Base-by-base conservation (phyloP, 2,888 invertebrate genomes). In the Heteromurus nitidus region DNA sequence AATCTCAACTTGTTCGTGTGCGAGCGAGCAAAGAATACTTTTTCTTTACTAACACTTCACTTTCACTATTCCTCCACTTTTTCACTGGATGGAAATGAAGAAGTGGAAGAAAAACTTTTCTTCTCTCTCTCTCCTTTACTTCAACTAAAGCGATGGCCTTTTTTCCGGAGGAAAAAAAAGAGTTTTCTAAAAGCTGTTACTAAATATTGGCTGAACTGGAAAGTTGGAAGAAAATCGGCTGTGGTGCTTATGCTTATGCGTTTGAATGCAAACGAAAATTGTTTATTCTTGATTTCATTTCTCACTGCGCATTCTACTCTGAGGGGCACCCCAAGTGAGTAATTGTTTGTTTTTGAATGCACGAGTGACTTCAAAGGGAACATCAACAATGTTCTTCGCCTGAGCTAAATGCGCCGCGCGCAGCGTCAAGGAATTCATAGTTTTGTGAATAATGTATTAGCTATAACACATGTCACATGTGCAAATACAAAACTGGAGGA, bases 1-100 rank as follows among this genome's bases (percentile, higher is more conserved):
- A 55, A 42, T 64, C 42, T 53, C 62, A 64, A 70, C 70, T 68
- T 58, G 55, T 28, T 60, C 69, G 18, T 26, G 62, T 74, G 18
- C 42, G 53, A 47, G 31, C n/a, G n/a, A n/a, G n/a, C n/a, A 36
- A 62, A 31, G 31, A 31, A 62, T 62, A 30, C 31, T 31, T 20
- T 62, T 62, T 62, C 31, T 62, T 62, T 30, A 62, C 62, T 62
- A 62, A 9, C 30, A 31, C 30, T 62, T 62, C 31, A 62, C 31
- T 62, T 31, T 62, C 62, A 30, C 55, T 55, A 5, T 28, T 62
- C 31, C 31, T 62, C n/a, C n/a, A n/a, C n/a, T n/a, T 30, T 62
- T 62, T 62, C 55, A 16, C n/a, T 13, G 55, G 24, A 26, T 55
- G 55, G 26, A 55, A 47, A 47, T 47, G n/a, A 47, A 47, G 47